phyloP scores from a whole-genome alignment of 2,113 vertebrate species.

The Peromyscus maniculatus region DNA sequence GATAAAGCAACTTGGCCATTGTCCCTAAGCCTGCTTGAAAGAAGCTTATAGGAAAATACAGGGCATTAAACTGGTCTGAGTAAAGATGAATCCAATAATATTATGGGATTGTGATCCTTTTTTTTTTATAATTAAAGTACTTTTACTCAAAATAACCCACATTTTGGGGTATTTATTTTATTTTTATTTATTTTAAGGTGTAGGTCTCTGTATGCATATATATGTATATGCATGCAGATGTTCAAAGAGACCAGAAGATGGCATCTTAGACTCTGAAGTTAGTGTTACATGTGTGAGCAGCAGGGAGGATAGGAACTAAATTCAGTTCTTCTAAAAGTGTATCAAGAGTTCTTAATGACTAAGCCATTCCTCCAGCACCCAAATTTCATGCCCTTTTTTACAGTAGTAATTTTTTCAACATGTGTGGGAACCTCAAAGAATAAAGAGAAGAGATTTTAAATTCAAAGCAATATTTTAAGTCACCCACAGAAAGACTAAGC shows the following conservation, averaged over 20 bases:
- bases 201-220: neutral
- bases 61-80: neutral
- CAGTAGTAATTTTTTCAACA: neutral
- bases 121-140: neutral
- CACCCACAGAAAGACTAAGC: neutral
- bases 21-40: neutral
- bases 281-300: neutral
- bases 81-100: neutral
- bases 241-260: too few relatives aligned
- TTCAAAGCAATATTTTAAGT: conserved; percentile 1
- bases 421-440: neutral
- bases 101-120: neutral
- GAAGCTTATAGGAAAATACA: neutral
- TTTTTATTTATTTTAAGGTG: neutral
- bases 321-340: neutral
- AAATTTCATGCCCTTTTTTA: neutral
- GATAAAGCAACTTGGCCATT: neutral
- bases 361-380: neutral
- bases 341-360: too few relatives aligned
- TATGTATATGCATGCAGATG: too few relatives aligned
- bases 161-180: neutral
- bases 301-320: too few relatives aligned
- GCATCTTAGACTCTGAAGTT: too few relatives aligned
- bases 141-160: neutral
- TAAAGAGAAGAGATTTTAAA: neutral